Base-by-base conservation (phyloP, 2,888 invertebrate species). In the Erebia ligea region DNA sequence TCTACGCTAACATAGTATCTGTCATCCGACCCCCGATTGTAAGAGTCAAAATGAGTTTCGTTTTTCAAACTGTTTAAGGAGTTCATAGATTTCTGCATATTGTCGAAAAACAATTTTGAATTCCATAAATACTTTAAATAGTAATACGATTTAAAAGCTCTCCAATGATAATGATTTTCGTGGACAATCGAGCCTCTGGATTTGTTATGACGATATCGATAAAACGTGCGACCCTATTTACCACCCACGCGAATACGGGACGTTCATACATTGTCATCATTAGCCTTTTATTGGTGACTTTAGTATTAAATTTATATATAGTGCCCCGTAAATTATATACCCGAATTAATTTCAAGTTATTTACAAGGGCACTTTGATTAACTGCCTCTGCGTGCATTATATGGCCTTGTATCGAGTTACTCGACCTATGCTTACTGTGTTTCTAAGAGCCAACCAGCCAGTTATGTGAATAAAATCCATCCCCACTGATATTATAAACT, bases 221-320 rank as follows among this genome's bases (percentile, higher is more conserved):
- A 40, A 11, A n/a, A 34, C 21, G 5, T 11, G 9, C 65, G 56
- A 42, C 56, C 56, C 54, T 65, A 54, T 40, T 40, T 13, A 19
- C 9, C 65, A 54, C 65, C 56, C 65, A 65, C 65, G 25, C 65
- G 56, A 40, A 42, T 65, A 52, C 54, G 54, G 19, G n/a, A 15
- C 54, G 40, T 56, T 54, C 42, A 42, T 65, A 65, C 69, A 57
- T 59, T 65, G 64, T 52, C 50, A 64, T 70, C 72, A 73, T 73
- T 73, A 73, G 72, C 58, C 72, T 73, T 72, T 73, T 73, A 73
- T 70, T 73, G 72, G 64, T 50, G 54, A 65, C 65, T 67, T 71
- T 67, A 67, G 73, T 73, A 73, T 70, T 65, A 67, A 70, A 73
- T 67, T 73, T 67, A 73, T 67, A 70, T 70, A 59, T 70, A 73